Percentiles rank a stretch among this genome's conserved stretches.
Conservation (phyloP, 2,888 invertebrate genomes). For the Sesamia inferens region DNA sequence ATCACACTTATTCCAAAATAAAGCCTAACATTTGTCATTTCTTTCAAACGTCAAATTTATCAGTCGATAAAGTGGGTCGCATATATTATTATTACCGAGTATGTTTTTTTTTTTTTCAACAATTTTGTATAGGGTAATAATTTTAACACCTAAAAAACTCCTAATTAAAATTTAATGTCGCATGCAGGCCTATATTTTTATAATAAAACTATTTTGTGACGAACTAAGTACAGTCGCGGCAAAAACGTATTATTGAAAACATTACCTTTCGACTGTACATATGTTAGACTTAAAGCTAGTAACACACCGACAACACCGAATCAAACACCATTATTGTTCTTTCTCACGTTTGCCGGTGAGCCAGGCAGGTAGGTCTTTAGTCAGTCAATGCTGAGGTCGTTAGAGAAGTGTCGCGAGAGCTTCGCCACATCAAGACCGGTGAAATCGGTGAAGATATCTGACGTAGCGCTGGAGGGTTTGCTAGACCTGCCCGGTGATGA, state of each 20-base stretch:
- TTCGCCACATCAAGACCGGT: conserved; percentile 86
- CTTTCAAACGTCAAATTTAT: conserved; percentile 16
- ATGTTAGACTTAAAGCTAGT: conserved; percentile 55
- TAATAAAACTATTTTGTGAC: conserved; percentile 54
- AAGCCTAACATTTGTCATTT: conserved; percentile 6
- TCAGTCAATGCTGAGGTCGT: conserved; percentile 89
- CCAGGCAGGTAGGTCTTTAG: conserved; percentile 86
- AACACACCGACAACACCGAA: conserved; percentile 33
- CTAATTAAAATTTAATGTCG: conserved; percentile 10
- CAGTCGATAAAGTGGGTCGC: conserved; percentile 34
- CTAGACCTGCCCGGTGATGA: conserved; percentile 67
- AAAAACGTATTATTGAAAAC: conserved; percentile 9
- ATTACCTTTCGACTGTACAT: conserved; percentile 33
- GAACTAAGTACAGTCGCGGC: conserved; percentile 21
- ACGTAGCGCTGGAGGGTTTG: conserved; percentile 76
- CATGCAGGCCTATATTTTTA: conserved; percentile 39
- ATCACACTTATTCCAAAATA: conserved; percentile 20
- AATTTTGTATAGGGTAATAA: neutral
- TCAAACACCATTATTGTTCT: conserved; percentile 60
- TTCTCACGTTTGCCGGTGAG: conserved; percentile 78
- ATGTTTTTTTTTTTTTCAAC: neutral
- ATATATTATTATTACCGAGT: conserved; percentile 16
- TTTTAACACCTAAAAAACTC: conserved; percentile 14
- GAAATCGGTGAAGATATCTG: conserved; percentile 87
- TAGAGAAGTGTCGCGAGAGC: conserved; percentile 86